Evolutionary conservation across 2,888 invertebrate species (phyloP).

Genomic region (Timandra comae): DNA sequence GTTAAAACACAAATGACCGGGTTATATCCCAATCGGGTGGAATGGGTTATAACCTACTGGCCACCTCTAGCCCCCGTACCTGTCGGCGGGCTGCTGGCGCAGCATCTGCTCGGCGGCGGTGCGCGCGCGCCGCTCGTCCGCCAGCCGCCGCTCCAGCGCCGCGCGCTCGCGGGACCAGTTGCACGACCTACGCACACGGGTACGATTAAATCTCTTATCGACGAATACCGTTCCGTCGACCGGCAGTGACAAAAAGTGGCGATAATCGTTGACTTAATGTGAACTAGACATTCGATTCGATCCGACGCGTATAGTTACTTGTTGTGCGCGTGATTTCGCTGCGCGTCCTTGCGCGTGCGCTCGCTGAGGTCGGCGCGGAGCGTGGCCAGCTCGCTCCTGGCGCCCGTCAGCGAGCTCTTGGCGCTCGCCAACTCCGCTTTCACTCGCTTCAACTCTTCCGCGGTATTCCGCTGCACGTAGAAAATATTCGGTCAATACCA

Average conservation of each 20-base stretch:
- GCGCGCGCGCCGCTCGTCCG: constrained; percentile 89
- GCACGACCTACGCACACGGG: constrained; percentile 6
- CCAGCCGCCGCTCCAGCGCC: constrained; percentile 88
- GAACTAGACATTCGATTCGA: too few relatives aligned
- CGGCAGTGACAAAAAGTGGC: too few relatives aligned
- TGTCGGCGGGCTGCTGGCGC: too few relatives aligned
- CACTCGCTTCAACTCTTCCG: constrained; percentile 66
- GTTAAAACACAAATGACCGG: too few relatives aligned
- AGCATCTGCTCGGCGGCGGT: constrained; percentile 84
- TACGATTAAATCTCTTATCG: too few relatives aligned
- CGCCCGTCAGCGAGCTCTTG: constrained; percentile 53
- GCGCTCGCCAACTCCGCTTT: constrained; percentile 69
- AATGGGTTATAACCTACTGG: too few relatives aligned
- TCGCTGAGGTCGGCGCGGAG: constrained; percentile 33
- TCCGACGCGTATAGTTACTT: too few relatives aligned
- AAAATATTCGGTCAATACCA: too few relatives aligned
- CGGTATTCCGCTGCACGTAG: constrained; percentile 62
- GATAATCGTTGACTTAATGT: too few relatives aligned
- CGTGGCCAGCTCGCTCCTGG: constrained; percentile 49
- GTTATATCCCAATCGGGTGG: too few relatives aligned
- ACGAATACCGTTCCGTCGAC: too few relatives aligned
- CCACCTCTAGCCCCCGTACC: too few relatives aligned
- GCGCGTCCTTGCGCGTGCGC: constrained; percentile 40
- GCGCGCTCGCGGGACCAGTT: constrained; percentile 77
- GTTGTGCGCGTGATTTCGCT: background rate